Evolutionary conservation across 2,888 invertebrate genomes (phyloP).

Genomic region (Xanthostigma xanthostigma): DNA sequence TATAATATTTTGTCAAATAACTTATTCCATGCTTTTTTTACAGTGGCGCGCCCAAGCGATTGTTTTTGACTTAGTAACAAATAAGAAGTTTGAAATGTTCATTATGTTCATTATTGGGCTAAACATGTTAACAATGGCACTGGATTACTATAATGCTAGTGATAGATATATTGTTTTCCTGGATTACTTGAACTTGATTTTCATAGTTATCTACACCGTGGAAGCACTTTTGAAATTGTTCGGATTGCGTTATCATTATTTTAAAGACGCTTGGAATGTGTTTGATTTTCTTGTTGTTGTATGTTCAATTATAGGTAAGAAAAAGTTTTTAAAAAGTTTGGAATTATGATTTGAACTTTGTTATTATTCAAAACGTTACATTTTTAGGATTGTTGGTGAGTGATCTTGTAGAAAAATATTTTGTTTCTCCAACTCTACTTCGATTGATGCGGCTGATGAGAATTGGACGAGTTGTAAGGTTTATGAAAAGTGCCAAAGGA

Average conservation of each 20-base stretch:
- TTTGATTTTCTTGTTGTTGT: conserved; percentile 99
- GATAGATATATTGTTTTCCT: conserved; percentile 71
- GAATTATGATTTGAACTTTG: conserved; percentile 5
- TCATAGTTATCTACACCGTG: conserved; percentile 95
- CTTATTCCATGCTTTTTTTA: conserved; percentile 19
- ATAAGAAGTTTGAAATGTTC: conserved; percentile 98
- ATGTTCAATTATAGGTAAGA: conserved; percentile 89
- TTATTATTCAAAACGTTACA: conserved; percentile 4
- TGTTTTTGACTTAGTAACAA: conserved; percentile 93
- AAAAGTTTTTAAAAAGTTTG: neutral
- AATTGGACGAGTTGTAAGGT: conserved; percentile 90
- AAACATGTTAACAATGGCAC: conserved; percentile 97
- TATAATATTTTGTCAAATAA: neutral
- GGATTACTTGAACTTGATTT: conserved; percentile 90
- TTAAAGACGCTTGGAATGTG: conserved; percentile 98
- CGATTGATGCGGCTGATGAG: conserved; percentile 97
- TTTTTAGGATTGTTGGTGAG: conserved; percentile 81
- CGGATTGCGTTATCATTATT: conserved; percentile 95
- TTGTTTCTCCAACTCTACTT: conserved; percentile 93
- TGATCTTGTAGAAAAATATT: conserved; percentile 93
- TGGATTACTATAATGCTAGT: conserved; percentile 90
- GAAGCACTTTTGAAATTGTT: conserved; percentile 98
- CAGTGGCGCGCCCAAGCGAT: conserved; percentile 95
- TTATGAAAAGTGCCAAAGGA: conserved; percentile 97
- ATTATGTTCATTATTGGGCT: conserved; percentile 98